Evolutionary conservation across 2,888 invertebrate species (phyloP).

Genomic region (Calameuta pallipes): DNA sequence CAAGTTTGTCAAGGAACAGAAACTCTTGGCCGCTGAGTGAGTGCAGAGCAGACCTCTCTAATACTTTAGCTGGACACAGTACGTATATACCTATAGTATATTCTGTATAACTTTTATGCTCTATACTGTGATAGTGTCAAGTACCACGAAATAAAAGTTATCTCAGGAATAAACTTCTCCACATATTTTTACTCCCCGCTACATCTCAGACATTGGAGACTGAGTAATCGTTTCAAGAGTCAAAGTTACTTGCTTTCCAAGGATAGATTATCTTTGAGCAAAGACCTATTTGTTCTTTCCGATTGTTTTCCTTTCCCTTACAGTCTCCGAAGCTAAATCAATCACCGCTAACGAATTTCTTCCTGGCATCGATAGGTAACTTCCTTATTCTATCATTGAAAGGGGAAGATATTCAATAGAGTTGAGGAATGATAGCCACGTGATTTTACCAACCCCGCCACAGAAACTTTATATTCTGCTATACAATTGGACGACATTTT

Average conservation of each 20-base stretch:
- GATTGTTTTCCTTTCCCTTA: background rate
- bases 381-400: background rate
- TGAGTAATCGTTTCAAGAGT: background rate
- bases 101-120: background rate
- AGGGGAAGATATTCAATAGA: background rate
- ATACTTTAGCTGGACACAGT: background rate
- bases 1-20: slow-evolving; percentile 54
- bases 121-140: slow-evolving; percentile 22
- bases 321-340: background rate
- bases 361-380: background rate
- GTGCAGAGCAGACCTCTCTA: slow-evolving; percentile 7
- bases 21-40: slow-evolving; percentile 41
- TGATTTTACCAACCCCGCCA: background rate
- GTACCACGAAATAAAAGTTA: slow-evolving; percentile 44
- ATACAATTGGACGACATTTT: background rate
- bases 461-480: background rate
- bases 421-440: background rate
- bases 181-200: background rate
- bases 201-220: background rate
- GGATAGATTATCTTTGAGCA: background rate
- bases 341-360: background rate
- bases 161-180: slow-evolving; percentile 35
- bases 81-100: background rate
- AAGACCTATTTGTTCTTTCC: background rate
- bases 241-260: background rate